Evolutionary conservation across 2,113 vertebrate species (phyloP).

Genomic region (Pangasianodon gigas): DNA sequence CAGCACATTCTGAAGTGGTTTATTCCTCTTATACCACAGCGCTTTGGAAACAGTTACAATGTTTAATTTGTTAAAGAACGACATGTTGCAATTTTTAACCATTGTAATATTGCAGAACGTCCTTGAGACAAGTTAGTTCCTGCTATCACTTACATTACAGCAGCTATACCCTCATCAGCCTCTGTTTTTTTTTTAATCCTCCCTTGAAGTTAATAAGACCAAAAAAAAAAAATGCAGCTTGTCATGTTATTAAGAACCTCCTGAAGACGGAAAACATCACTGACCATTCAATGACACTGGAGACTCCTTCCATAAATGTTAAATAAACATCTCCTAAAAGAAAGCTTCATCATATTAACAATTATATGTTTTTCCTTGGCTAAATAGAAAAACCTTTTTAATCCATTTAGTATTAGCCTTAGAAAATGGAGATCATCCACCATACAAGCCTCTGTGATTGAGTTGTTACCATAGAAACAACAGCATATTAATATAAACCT

Average conservation of each 20-base stretch:
- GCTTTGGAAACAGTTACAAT: not conserved
- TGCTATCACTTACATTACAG: no score
- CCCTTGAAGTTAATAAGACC: no score
- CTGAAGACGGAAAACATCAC: no score
- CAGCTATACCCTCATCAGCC: not conserved
- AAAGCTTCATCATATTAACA: not conserved
- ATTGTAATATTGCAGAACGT: not conserved
- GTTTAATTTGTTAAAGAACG: not conserved
- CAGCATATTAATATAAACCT: not conserved
- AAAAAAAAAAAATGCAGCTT: no score
- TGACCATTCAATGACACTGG: not conserved
- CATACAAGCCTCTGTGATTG: not conserved
- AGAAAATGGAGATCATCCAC: no score
- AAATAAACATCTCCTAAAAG: not conserved
- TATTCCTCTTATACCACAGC: not conserved
- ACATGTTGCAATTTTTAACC: not conserved
- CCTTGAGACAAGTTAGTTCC: not conserved
- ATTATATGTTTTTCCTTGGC: not conserved
- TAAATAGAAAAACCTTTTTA: not conserved
- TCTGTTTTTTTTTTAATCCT: not conserved
- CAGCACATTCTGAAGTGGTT: not conserved
- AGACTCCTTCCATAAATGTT: not conserved
- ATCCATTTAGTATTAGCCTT: not conserved
- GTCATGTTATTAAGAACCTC: no score
- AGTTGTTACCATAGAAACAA: not conserved